Evolutionary conservation across 2,888 invertebrate genomes (phyloP).

Genomic region (Lathronympha strigana): DNA sequence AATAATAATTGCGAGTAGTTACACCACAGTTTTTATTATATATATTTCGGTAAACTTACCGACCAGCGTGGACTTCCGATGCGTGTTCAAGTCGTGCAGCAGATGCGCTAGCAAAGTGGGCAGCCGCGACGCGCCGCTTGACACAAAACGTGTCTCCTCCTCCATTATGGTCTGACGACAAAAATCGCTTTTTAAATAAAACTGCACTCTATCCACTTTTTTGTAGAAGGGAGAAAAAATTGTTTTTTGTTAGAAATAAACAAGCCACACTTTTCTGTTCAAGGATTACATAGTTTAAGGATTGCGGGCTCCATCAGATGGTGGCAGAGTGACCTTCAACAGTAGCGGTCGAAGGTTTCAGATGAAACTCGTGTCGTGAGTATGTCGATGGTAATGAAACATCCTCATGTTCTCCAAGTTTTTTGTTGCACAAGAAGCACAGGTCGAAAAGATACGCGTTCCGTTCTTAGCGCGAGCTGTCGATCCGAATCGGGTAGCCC

Average conservation of each 20-base stretch:
- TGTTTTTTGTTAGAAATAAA: too few relatives aligned
- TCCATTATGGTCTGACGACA: slow-evolving; percentile 89
- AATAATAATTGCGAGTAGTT: too few relatives aligned
- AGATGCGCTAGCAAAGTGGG: slow-evolving; percentile 91
- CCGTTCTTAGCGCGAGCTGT: slow-evolving; percentile 93
- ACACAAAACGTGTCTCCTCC: slow-evolving; percentile 93
- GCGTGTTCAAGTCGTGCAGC: slow-evolving; percentile 91
- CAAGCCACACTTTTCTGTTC: too few relatives aligned
- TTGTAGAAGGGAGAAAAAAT: too few relatives aligned
- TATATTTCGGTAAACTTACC: slow-evolving; percentile 76
- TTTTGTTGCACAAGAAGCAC: slow-evolving; percentile 97
- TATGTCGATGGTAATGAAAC: too few relatives aligned
- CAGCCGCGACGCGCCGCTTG: slow-evolving; percentile 88
- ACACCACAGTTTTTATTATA: too few relatives aligned
- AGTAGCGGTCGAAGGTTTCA: too few relatives aligned
- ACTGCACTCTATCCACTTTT: background rate
- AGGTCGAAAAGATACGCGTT: slow-evolving; percentile 98
- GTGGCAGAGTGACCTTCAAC: too few relatives aligned
- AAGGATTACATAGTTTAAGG: too few relatives aligned
- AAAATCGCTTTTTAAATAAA: slow-evolving; percentile 27
- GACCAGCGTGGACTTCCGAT: slow-evolving; percentile 90
- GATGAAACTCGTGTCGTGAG: too few relatives aligned
- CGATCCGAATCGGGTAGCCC: slow-evolving; percentile 96
- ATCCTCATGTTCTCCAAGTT: too few relatives aligned
- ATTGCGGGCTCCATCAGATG: too few relatives aligned